phyloP scores from a whole-genome alignment of 2,113 vertebrate genomes.

The Toxostoma redivivum region DNA sequence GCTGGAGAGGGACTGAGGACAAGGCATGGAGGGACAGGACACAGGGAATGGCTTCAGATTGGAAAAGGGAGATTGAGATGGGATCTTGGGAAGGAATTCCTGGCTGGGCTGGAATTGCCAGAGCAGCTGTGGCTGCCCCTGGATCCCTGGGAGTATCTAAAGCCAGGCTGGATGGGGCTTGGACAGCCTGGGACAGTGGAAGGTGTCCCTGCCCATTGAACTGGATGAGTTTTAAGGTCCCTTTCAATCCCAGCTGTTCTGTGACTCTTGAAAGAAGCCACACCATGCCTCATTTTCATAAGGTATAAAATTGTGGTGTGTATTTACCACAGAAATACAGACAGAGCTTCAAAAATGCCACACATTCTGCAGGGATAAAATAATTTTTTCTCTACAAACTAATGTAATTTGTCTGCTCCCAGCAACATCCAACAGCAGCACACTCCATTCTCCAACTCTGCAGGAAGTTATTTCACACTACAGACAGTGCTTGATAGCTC shows the following conservation, averaged over 20 bases:
- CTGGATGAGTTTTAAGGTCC: not conserved
- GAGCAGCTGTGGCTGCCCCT: not conserved
- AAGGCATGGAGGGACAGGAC: not conserved
- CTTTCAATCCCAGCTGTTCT: not conserved
- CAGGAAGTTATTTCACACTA: not conserved
- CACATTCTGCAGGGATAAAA: not conserved
- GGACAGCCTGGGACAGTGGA: fast-evolving
- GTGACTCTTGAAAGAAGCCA: not conserved
- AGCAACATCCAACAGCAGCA: not conserved
- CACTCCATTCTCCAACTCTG: not conserved
- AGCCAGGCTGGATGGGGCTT: not conserved
- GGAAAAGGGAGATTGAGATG: not conserved
- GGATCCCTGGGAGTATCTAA: fast-evolving
- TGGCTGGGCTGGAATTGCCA: not conserved
- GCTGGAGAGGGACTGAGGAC: not conserved
- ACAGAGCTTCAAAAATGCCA: not conserved
- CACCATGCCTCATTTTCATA: not conserved
- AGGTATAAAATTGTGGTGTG: fast-evolving
- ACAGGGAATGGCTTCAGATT: not conserved
- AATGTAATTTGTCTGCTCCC: not conserved
- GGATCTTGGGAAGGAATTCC: not conserved
- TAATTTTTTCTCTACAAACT: not conserved
- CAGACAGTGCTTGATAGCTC: not conserved
- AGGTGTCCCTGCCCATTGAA: not conserved
- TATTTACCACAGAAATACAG: not conserved